A percentile compares a stretch with the other conserved stretches of the same genome.
phyloP scores from a whole-genome alignment of 2,797 vertebrate genomes.

The Tamandua tetradactyla region DNA sequence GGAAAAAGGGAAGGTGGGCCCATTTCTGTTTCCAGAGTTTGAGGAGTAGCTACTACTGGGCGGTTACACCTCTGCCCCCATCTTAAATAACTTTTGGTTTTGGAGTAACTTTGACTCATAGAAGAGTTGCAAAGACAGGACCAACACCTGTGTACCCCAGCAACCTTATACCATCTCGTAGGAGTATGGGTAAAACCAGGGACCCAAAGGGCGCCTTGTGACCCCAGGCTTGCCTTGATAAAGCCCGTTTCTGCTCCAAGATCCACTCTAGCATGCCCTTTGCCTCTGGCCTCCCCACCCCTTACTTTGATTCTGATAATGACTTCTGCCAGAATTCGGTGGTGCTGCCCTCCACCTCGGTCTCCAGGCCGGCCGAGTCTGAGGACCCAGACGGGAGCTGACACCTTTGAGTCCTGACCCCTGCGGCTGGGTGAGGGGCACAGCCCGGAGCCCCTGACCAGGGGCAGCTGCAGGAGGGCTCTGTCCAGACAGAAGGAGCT shows the following conservation, averaged over 20 bases:
- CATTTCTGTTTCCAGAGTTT: not conserved
- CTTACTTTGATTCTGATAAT: not conserved
- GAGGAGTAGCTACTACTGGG: not conserved
- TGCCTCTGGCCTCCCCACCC: not conserved
- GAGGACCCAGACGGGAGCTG: not conserved
- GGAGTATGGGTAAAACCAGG: no score
- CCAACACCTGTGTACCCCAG: no score
- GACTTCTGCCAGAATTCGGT: no score
- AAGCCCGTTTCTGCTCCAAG: not conserved
- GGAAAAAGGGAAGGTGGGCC: fast-evolving
- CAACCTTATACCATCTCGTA: no score
- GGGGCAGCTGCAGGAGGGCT: no score
- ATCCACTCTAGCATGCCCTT: not conserved
- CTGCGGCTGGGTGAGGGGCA: not conserved
- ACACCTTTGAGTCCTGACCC: no score
- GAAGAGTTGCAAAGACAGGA: not conserved
- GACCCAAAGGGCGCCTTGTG: no score
- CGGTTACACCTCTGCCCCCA: not conserved
- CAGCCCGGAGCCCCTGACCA: not conserved
- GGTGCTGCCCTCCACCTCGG: not conserved
- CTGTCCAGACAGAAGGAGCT: not conserved
- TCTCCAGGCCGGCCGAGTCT: not conserved
- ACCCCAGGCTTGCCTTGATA: no score
- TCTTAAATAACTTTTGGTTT: not conserved
- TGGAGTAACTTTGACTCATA: fast-evolving